Evolutionary conservation across 2,113 vertebrate genomes (phyloP).

Genomic region (Otus sunia): DNA sequence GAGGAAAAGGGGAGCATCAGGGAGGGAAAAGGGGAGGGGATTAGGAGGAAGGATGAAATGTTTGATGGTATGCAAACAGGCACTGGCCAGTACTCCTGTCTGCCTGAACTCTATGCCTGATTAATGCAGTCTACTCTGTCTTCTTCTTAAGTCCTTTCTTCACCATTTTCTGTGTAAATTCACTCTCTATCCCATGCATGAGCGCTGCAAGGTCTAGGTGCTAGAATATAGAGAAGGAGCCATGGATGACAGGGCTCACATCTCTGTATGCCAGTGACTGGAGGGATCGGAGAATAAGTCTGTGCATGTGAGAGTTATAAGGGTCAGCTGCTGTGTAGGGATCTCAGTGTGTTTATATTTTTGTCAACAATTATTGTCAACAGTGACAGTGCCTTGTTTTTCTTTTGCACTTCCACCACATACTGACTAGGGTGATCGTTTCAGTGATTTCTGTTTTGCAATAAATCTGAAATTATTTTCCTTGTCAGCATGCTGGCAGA

Average conservation of each 20-base stretch:
- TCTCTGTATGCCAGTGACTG: not conserved
- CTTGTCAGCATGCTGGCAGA: slow-evolving; percentile 47
- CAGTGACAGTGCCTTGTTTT: not conserved
- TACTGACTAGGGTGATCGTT: slow-evolving; percentile 15
- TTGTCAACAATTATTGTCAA: not conserved
- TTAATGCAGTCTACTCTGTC: not conserved
- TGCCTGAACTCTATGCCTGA: not conserved
- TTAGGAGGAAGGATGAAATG: not conserved
- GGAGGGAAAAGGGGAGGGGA: accelerated
- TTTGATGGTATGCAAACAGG: not conserved
- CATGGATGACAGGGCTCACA: not conserved
- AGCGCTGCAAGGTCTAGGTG: not conserved
- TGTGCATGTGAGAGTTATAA: not conserved
- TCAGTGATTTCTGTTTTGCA: slow-evolving; percentile 32
- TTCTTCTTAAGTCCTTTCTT: not conserved
- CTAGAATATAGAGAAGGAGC: not conserved
- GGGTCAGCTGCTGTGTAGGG: accelerated
- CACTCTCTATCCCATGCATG: not conserved
- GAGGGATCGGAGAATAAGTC: not conserved
- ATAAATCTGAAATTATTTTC: slow-evolving; percentile 54
- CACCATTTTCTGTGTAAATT: not conserved
- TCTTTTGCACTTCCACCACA: not conserved
- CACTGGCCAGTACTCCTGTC: not conserved
- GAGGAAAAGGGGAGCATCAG: not conserved
- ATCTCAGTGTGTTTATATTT: not conserved